A percentile compares a stretch with the other conserved stretches of the same genome.
Evolutionary conservation across 2,797 vertebrate species (phyloP).

Genomic region (Adrianichthys oophorus): DNA sequence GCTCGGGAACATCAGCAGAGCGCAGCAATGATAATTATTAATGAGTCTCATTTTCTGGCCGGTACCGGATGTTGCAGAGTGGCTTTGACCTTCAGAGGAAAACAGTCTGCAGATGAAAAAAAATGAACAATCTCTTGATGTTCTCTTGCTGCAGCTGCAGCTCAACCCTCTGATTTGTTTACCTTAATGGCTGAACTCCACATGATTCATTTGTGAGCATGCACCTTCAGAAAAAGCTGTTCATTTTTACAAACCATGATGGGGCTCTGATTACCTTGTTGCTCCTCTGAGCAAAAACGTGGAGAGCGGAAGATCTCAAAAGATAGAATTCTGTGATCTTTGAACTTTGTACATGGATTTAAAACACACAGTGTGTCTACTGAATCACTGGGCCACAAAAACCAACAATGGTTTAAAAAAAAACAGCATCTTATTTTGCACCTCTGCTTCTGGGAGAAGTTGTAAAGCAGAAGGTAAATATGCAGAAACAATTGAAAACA

Average conservation of each 20-base stretch:
- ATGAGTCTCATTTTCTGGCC: slow-evolving; percentile 69
- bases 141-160: slow-evolving; percentile 28
- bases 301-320: too few relatives aligned
- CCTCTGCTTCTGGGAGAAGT: too few relatives aligned
- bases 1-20: slow-evolving; percentile 60
- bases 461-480: too few relatives aligned
- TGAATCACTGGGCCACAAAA: background rate
- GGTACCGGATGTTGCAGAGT: slow-evolving; percentile 60
- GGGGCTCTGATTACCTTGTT: slow-evolving; percentile 20
- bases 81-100: slow-evolving; percentile 42
- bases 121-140: slow-evolving; percentile 51
- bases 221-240: slow-evolving; percentile 16
- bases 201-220: slow-evolving; percentile 59
- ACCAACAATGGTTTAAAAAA: background rate
- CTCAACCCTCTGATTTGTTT: slow-evolving; percentile 52
- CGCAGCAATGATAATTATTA: slow-evolving; percentile 69
- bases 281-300: slow-evolving; percentile 18
- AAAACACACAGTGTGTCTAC: background rate
- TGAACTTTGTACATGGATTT: background rate
- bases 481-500: too few relatives aligned
- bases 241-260: slow-evolving; percentile 35
- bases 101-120: slow-evolving; percentile 31
- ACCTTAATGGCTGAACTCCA: slow-evolving; percentile 34
- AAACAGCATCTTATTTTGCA: too few relatives aligned
- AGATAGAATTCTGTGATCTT: background rate